Evolutionary conservation across 2,797 vertebrate species (phyloP).

Genomic region (Myotis vivesi): DNA sequence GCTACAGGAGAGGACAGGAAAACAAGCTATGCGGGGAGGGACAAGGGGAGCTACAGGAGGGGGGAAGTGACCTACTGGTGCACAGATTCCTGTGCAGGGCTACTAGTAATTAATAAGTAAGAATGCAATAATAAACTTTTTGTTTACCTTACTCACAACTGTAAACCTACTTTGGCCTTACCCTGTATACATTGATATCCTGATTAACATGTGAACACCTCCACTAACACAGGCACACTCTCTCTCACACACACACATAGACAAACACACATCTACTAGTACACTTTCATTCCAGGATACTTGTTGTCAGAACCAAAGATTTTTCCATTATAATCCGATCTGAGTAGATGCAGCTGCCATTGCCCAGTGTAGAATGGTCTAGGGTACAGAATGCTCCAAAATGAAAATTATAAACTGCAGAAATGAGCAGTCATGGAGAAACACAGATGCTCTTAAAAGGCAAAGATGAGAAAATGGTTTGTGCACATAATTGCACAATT

Average conservation of each 20-base stretch:
- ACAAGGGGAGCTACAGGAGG: no score
- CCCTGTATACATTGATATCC: background rate
- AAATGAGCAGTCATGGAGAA: slow-evolving; percentile 68
- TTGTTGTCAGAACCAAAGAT: slow-evolving; percentile 1
- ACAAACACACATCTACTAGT: background rate
- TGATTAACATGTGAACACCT: background rate
- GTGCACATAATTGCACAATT: slow-evolving; percentile 60
- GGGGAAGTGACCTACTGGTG: no score
- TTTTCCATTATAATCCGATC: slow-evolving; percentile 54
- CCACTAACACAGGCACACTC: no score
- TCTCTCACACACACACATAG: background rate
- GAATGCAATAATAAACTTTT: background rate
- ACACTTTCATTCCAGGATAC: background rate
- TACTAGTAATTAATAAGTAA: background rate
- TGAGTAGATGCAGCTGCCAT: slow-evolving; percentile 55
- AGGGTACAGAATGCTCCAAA: slow-evolving; percentile 61
- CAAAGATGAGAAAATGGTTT: slow-evolving; percentile 63
- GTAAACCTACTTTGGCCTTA: background rate
- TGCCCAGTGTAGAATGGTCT: slow-evolving; percentile 43
- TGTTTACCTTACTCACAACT: background rate
- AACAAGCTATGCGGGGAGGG: no score
- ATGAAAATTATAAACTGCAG: slow-evolving; percentile 71
- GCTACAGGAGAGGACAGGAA: no score
- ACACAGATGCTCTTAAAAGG: slow-evolving; percentile 63
- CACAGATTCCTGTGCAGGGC: no score